These are phyloP conservation scores for Amphimallon solstitiale DNA, from an alignment of 2,888 invertebrate species.

Conservation along the genomic window DNA sequence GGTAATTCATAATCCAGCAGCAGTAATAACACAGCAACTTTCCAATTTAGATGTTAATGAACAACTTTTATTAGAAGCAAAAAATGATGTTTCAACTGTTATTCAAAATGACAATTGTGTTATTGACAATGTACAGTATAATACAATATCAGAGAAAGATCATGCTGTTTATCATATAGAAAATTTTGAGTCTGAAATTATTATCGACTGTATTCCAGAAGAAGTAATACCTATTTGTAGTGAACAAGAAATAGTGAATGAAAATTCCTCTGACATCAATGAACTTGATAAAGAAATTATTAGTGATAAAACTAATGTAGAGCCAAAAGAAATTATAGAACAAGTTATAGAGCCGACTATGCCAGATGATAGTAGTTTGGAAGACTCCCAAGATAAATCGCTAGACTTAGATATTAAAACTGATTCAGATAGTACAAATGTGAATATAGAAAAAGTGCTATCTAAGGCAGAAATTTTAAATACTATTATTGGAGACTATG, in stretches of 20 bases:
- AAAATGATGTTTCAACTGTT: constrained; percentile 1
- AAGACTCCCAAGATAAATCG: too few species aligned
- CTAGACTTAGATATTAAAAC: too few species aligned
- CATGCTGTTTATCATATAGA: constrained; percentile 24
- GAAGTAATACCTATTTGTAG: constrained; percentile 43
- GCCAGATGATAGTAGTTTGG: too few species aligned
- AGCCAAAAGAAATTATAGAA: constrained; percentile 28
- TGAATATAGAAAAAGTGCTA: not conserved
- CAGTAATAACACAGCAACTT: constrained; percentile 36
- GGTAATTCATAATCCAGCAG: constrained; percentile 24
- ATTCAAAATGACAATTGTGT: not conserved
- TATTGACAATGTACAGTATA: constrained; percentile 21
- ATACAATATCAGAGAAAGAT: not conserved
- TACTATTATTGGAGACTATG: constrained; percentile 12
- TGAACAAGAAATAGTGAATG: constrained; percentile 43
- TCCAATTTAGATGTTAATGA: constrained; percentile 38
- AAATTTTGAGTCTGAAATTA: constrained; percentile 44
- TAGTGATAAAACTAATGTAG: constrained; percentile 8
- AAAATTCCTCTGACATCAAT: constrained; percentile 27
- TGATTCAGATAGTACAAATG: too few species aligned
- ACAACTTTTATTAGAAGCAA: constrained; percentile 8
- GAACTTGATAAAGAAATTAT: constrained; percentile 22
- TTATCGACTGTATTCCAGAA: constrained; percentile 52
- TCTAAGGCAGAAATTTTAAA: not conserved
- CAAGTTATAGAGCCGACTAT: constrained; percentile 5